Base-by-base conservation (phyloP, 2,888 invertebrate species). In the Volucella zonaria region DNA sequence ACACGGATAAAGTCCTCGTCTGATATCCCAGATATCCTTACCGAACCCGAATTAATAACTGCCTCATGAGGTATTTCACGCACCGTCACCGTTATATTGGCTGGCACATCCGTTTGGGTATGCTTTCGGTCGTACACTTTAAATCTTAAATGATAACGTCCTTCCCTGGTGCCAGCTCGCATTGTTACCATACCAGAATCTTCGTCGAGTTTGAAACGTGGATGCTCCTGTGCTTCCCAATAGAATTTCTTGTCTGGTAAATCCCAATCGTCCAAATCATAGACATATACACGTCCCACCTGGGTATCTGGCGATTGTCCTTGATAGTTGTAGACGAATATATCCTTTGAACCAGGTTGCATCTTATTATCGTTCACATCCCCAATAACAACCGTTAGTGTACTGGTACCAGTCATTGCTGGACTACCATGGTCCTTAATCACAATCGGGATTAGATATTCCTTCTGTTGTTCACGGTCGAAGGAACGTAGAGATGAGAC, bases 201-300 rank as follows among this genome's bases (percentile, higher is more conserved):
- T 91, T 96, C 96, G 90, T 98, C 96, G 40, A 99, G 93, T 83
- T 96, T 96, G 91, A 98, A 98, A 88, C 95, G 95, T 1, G 96
- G 95, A 93, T 97, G 97, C 90, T 97, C 96, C 70, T 95, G 93
- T 58, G 95, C 95, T 90, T 97, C 97, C 97, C 98, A 98, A 90
- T 97, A 97, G 93, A 98, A 99, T 89, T 97, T 97, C 92, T 99
- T 99, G 91, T 99, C 99, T 0, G 97, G 97, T 87, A 98, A 93
- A 93, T 99, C 99, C 99, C 99, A 99, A 91, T 99, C 99, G 92
- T 99, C 99, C 87, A 97, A 93, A 92, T 99, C 99, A 90, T 97
- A 97, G 0, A 99, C 99, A 92, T 98, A 99, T 8, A 99, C 99
- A 85, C 97, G 94, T 45, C 99, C 99, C 86, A 99, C 96, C 91